Evolutionary conservation across 2,888 invertebrate species (phyloP), one percentile per base, ranked within the genome.

Genomic region (Trissonchulus sp.): DNA sequence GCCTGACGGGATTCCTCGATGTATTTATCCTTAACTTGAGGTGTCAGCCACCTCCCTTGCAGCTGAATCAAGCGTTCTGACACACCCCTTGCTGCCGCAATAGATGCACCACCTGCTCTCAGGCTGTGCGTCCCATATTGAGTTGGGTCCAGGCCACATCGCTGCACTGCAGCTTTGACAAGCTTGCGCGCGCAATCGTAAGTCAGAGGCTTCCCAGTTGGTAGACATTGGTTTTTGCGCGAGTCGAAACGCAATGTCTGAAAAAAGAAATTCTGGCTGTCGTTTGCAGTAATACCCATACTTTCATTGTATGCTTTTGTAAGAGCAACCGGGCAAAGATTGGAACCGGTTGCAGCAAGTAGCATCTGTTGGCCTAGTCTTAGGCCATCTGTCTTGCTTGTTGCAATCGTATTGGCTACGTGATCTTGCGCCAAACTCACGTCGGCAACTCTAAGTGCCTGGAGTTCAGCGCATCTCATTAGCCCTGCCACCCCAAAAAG

Each of bases 121-220:
- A 65, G 34, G 65, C 65, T 65, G 30, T 65, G 65, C 8, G 65
- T 65, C 3, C 31, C 30, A 28, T 31, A 65, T 8, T 65, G 8
- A 34, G 31, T 8, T 8, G 31, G 30, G n/a, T 65, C 65, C 65
- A 65, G 34, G 65, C 65, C 65, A 65, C 8, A 15, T 8, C 8
- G n/a, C 8, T 8, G 3, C 8, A 65, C 65, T 18, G 31, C 30
- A 28, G 65, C 8, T 65, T 28, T 8, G n/a, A 65, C 30, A 34
- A 65, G 8, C 65, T 65, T 65, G 8, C 65, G 65, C 3, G 65
- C 65, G 30, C 65, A 65, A 28, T 65, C 65, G 34, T 65, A 65
- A 18, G 65, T 31, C 30, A 65, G n/a, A 28, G 65, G 65, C 30
- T 34, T 65, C 8, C 65, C 65, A 8, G 65, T 65, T 8, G 30